A percentile compares a stretch with the other conserved stretches of the same genome.
phyloP scores from a whole-genome alignment of 2,888 invertebrate species.

The Ochropleura leucogaster region DNA sequence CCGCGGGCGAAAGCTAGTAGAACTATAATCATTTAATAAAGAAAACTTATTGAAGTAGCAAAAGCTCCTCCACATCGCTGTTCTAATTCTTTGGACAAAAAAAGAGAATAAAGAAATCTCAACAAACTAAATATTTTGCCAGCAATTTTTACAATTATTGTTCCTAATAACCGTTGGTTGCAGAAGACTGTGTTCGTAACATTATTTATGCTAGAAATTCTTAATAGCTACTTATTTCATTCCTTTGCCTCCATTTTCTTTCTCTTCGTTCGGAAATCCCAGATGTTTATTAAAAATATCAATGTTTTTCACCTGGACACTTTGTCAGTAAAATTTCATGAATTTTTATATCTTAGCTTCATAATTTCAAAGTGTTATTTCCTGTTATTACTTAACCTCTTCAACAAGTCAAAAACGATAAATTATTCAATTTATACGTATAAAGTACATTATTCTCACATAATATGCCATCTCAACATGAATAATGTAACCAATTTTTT shows the following conservation, averaged over 20 bases:
- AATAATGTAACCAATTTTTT: too few relatives aligned
- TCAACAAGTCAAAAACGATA: neutral
- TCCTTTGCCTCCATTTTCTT: neutral
- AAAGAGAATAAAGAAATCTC: too few relatives aligned
- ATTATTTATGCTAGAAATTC: constrained; percentile 28
- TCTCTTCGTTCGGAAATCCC: neutral
- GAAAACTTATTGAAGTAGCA: too few relatives aligned
- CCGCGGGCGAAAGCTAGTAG: too few relatives aligned
- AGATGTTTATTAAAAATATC: constrained; percentile 21
- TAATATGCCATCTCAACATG: too few relatives aligned
- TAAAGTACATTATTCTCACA: too few relatives aligned
- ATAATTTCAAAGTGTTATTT: neutral
- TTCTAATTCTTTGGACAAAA: too few relatives aligned
- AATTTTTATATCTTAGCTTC: neutral
- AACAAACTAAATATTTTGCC: neutral
- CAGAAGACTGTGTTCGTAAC: constrained; percentile 3
- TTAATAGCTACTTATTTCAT: constrained; percentile 21
- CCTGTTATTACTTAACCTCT: neutral
- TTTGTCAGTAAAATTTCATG: neutral
- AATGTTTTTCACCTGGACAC: neutral
- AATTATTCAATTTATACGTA: neutral
- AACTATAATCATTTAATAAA: too few relatives aligned
- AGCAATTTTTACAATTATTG: too few relatives aligned
- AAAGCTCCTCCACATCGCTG: too few relatives aligned
- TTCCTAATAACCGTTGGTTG: constrained; percentile 22